Base-by-base conservation (phyloP, 2,888 invertebrate species). In the Amiota mariae region DNA sequence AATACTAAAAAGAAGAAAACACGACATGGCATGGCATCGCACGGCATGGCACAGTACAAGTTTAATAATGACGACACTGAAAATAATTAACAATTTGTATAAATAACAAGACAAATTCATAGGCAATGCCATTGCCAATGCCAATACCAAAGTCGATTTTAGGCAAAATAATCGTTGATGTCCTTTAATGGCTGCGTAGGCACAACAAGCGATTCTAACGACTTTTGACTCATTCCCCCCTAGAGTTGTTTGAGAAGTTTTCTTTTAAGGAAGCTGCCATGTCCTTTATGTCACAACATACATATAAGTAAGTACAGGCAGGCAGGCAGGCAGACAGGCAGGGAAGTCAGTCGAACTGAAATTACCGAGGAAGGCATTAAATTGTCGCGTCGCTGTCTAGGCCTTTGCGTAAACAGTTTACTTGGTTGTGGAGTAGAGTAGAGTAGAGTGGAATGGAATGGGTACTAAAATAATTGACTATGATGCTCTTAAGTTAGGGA, bases 1-100 rank as follows among this genome's bases (percentile, higher is more conserved):
- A n/a, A n/a, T n/a, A n/a, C n/a, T n/a, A n/a, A 54, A 61, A 47
- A 36, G 49, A 57, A 46, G 54, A 10, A n/a, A n/a, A n/a, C 24
- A 24, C 24, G 3, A 2, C 24, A 24, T 3, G 24, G 3, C 24
- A 24, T 24, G 24, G 24, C 24, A 24, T 3, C 2, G 24, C 24
- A 49, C n/a, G 15, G 49, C 13, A 47, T 13, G n/a, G 20, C 67
- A 68, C 24, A 54, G 57, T 24, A 71, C 80, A 85, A 85, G 76
- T 85, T 85, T 80, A 77, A 79, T 77, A 84, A 82, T 80, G 82
- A 83, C 80, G 76, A 78, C 82, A 85, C 85, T 82, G 82, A 81
- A 85, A 83, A 83, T 84, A 84, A 84, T 84, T 84, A 84, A 82
- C 85, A 84, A 84, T 85, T 84, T 81, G 85, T 77, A 73, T 79